phyloP scores from a whole-genome alignment of 2,113 vertebrate genomes.

The Ailuropoda melanoleuca region DNA sequence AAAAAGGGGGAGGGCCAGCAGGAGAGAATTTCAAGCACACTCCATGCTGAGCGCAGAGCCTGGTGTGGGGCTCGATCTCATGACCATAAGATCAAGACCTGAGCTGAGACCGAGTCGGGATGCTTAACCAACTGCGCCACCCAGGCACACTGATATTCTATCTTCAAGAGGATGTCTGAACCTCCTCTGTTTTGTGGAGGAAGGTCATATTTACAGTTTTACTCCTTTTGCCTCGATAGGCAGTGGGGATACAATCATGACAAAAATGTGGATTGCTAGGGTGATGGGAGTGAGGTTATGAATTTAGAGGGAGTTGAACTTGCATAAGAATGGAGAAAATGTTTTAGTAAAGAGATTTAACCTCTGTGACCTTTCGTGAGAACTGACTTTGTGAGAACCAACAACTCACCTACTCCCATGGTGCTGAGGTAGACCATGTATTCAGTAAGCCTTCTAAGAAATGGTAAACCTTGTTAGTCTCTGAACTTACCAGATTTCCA shows the following conservation, averaged over 20 bases:
- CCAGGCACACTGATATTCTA: not conserved
- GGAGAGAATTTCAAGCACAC: not conserved
- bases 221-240: not conserved
- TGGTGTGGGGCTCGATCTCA: not conserved
- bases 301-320: not conserved
- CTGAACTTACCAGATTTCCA: not conserved
- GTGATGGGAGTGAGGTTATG: not conserved
- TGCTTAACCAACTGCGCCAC: not conserved
- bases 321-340: not conserved
- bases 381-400: not conserved
- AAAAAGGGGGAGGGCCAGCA: not conserved
- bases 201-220: not conserved
- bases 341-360: not conserved
- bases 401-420: not conserved
- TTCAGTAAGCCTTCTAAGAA: not conserved
- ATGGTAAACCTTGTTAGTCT: not conserved
- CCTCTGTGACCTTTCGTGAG: not conserved
- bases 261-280: not conserved
- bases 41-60: not conserved
- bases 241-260: not conserved
- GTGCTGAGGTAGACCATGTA: not conserved
- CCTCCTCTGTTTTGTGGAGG: not conserved
- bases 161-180: not conserved
- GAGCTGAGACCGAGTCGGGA: not conserved
- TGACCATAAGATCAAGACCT: not conserved